Conservation (phyloP, 2,888 invertebrate genomes). For the Scaptomyza reducta region DNA sequence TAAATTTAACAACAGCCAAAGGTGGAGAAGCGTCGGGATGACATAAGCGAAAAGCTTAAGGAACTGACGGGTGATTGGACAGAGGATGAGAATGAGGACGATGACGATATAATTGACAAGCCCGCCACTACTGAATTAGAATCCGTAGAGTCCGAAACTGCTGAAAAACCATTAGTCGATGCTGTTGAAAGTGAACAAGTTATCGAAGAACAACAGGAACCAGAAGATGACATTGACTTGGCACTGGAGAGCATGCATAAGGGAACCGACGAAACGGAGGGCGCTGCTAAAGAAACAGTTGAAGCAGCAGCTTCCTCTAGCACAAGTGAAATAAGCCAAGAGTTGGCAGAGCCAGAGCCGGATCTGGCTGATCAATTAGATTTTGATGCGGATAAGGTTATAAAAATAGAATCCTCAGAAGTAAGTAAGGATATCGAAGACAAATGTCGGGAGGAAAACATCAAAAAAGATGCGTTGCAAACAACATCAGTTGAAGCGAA, state of each 20-base stretch:
- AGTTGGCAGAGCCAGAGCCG: slow-evolving; percentile 17
- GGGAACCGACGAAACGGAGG: slow-evolving; percentile 52
- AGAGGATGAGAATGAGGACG: slow-evolving; percentile 83
- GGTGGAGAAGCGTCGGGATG: slow-evolving; percentile 72
- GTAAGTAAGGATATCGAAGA: slow-evolving; percentile 47
- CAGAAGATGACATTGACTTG: slow-evolving; percentile 77
- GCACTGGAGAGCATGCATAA: slow-evolving; percentile 77
- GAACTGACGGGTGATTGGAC: slow-evolving; percentile 84
- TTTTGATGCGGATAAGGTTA: slow-evolving; percentile 16
- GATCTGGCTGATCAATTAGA: slow-evolving; percentile 15
- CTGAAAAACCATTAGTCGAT: slow-evolving; percentile 15
- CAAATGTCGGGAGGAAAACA: slow-evolving; percentile 56
- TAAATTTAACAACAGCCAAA: slow-evolving; percentile 47
- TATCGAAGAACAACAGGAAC: slow-evolving; percentile 40
- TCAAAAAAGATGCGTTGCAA: slow-evolving; percentile 41
- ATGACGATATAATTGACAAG: slow-evolving; percentile 52
- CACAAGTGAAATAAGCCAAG: slow-evolving; percentile 35
- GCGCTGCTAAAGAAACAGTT: slow-evolving; percentile 10
- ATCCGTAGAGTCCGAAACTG: slow-evolving; percentile 64
- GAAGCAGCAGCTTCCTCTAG: slow-evolving; percentile 23
- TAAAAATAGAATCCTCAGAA: slow-evolving; percentile 7
- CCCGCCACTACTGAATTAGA: slow-evolving; percentile 47
- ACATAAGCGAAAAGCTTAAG: slow-evolving; percentile 82
- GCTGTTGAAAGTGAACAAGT: slow-evolving; percentile 18
- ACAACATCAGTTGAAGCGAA: slow-evolving; percentile 20